These are phyloP conservation scores for Chondrilla cf. caribensis DNA, from an alignment of 37 sponge, comb jelly and placozoan genomes.

Conservation along the genomic window DNA sequence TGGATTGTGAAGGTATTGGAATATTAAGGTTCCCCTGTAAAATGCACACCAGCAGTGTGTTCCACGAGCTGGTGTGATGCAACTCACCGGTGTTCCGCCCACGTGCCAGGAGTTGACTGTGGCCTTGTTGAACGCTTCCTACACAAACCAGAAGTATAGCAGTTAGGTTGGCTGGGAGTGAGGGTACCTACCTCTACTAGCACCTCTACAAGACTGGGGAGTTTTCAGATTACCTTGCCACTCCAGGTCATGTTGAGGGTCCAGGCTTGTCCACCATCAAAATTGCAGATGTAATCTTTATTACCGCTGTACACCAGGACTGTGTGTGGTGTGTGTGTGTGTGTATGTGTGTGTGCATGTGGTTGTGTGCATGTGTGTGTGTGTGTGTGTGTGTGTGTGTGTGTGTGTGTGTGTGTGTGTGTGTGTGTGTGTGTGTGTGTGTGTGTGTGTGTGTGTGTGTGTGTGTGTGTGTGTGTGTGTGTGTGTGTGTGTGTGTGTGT, in stretches of 20 bases:
- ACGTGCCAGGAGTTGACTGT: constrained; percentile 11
- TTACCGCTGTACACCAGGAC: constrained; percentile 48
- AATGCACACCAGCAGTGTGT: too few species aligned
- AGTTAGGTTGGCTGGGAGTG: too few species aligned
- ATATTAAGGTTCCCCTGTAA: too few species aligned
- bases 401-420: too few species aligned
- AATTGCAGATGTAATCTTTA: constrained; percentile 48
- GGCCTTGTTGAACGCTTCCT: constrained; percentile 31
- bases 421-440: too few species aligned
- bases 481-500: too few species aligned
- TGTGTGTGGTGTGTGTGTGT: background rate
- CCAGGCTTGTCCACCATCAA: constrained; percentile 34
- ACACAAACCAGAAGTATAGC: background rate
- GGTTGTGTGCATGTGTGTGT: background rate
- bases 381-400: background rate
- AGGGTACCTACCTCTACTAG: too few species aligned
- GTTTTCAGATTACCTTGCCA: constrained; percentile 16
- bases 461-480: too few species aligned
- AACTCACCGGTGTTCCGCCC: constrained; percentile 26
- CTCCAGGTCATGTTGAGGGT: constrained; percentile 33
- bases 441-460: too few species aligned
- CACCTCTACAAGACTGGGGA: too few species aligned
- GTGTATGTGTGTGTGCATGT: background rate
- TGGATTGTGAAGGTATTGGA: too few species aligned
- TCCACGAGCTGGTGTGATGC: too few species aligned